phyloP scores from a whole-genome alignment of 2,113 vertebrate genomes.

The Saimiri boliviensis region DNA sequence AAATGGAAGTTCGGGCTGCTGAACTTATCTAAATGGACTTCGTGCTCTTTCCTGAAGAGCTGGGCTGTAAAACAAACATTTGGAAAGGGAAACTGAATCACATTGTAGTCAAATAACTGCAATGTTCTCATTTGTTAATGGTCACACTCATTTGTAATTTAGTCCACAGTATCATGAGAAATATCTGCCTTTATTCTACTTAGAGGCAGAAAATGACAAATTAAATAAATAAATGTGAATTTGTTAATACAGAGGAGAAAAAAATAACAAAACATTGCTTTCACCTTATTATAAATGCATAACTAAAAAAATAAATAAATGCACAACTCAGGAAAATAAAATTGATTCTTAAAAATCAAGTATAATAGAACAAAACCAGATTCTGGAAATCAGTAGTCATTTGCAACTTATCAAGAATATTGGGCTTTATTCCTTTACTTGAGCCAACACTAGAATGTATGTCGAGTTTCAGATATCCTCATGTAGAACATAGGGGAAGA shows the following conservation, averaged over 20 bases:
- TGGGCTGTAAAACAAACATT: conserved; percentile 54
- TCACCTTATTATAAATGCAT: background rate
- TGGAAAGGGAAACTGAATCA: conserved; percentile 49
- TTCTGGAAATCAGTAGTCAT: conserved; percentile 1
- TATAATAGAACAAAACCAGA: background rate
- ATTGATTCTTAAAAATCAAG: conserved; percentile 1
- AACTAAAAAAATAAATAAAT: background rate
- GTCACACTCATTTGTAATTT: conserved; percentile 47
- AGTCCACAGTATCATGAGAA: background rate
- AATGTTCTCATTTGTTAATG: conserved; percentile 55
- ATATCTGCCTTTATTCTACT: conserved; percentile 41
- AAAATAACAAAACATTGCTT: background rate
- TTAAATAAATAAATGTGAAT: conserved; percentile 38
- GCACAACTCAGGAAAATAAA: conserved; percentile 8
- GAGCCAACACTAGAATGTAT: background rate
- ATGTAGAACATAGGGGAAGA: background rate
- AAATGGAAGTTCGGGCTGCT: background rate
- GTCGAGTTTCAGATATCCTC: background rate
- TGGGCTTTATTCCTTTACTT: background rate
- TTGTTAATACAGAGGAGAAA: conserved; percentile 35
- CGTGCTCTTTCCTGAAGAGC: conserved; percentile 6
- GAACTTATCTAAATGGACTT: conserved; percentile 7
- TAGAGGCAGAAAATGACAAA: conserved; percentile 23
- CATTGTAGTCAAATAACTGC: conserved; percentile 47
- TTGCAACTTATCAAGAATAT: background rate